Evolutionary conservation across 2,113 vertebrate species (phyloP).

Genomic region (Ramphastos sulfuratus): DNA sequence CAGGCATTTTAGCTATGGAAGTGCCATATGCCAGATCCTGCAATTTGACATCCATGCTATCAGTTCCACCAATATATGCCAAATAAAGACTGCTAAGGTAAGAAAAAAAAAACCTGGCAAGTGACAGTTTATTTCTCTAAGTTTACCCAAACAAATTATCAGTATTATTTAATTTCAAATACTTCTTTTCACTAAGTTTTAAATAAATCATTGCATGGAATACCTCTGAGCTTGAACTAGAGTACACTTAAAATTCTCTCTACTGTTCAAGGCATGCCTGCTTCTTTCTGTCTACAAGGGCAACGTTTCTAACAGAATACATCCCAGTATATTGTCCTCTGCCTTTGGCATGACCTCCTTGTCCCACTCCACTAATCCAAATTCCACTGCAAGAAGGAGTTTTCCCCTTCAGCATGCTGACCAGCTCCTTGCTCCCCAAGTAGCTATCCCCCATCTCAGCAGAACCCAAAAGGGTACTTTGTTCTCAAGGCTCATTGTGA

Average conservation of each 20-base stretch:
- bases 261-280: too few relatives aligned
- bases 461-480: background rate
- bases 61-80: too few relatives aligned
- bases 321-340: too few relatives aligned
- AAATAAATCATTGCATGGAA: background rate
- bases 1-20: too few relatives aligned
- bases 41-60: too few relatives aligned
- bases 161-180: background rate
- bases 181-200: background rate
- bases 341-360: background rate
- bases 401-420: background rate
- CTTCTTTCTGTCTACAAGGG: too few relatives aligned
- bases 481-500: background rate
- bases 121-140: background rate
- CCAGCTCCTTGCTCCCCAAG: accelerated
- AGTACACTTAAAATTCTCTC: background rate
- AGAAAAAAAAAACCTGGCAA: background rate
- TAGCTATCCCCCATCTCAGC: accelerated
- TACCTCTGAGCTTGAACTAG: background rate
- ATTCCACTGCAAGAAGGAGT: background rate
- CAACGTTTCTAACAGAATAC: too few relatives aligned
- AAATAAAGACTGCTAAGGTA: too few relatives aligned
- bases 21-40: too few relatives aligned
- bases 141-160: background rate
- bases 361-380: background rate